Percentiles rank a stretch among this genome's conserved stretches.
Evolutionary conservation across 1,140 invertebrate genomes (phyloP).

Genomic region (Drosophila subobscura): DNA sequence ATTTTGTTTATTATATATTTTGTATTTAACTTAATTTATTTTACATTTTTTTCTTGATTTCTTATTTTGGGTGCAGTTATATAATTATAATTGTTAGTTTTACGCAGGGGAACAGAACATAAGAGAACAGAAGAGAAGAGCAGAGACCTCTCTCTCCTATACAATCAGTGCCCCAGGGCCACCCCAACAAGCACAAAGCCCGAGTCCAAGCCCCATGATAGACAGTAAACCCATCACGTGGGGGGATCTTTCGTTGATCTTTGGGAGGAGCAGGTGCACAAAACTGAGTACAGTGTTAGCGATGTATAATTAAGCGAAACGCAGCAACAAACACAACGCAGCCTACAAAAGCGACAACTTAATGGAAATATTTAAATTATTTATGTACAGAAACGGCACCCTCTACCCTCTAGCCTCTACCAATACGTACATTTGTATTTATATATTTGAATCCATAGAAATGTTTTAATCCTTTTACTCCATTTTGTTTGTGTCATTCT

Average conservation of each 20-base stretch:
- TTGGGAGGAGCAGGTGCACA: constrained; percentile 22
- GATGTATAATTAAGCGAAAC: constrained; percentile 31
- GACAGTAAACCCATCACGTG: too few species aligned
- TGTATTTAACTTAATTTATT: constrained; percentile 67
- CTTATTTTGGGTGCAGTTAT: constrained; percentile 73
- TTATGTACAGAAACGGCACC: constrained; percentile 26
- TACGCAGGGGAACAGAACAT: constrained; percentile 9
- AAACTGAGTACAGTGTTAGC: constrained; percentile 60
- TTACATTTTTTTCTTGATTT: constrained; percentile 54
- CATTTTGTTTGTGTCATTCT: constrained; percentile 20
- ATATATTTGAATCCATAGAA: constrained; percentile 27
- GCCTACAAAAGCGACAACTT: constrained; percentile 43
- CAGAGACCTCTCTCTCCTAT: constrained; percentile 16
- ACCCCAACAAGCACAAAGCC: too few species aligned
- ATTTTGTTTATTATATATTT: constrained; percentile 61
- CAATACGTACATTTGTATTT: constrained; percentile 36
- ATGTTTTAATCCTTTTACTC: constrained; percentile 11
- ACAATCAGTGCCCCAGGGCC: constrained; percentile 7
- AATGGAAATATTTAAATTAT: constrained; percentile 62
- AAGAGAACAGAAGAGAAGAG: constrained; percentile 2
- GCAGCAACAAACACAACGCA: constrained; percentile 24
- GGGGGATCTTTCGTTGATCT: constrained; percentile 14
- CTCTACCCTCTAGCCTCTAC: constrained; percentile 19
- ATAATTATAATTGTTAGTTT: constrained; percentile 59
- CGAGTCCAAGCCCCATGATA: too few species aligned